phyloP scores from a whole-genome alignment of 1,140 invertebrate species.

The Drosophila aff. region DNA sequence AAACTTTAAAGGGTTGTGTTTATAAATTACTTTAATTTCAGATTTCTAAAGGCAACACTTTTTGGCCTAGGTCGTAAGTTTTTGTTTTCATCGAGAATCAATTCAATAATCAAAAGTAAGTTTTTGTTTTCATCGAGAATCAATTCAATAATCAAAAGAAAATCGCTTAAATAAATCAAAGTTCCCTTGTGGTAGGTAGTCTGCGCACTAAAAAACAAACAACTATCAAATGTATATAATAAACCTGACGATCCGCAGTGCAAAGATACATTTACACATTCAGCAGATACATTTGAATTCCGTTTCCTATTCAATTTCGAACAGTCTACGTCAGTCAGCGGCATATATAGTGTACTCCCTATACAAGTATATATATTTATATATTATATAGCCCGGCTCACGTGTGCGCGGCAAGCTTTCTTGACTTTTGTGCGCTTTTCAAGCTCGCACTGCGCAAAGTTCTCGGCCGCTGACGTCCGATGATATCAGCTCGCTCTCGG shows the following conservation, averaged over 20 bases:
- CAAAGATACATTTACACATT: conserved; percentile 27
- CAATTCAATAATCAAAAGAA: neutral
- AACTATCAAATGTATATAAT: conserved; percentile 2
- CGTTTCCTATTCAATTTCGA: conserved; percentile 30
- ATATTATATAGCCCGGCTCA: conserved; percentile 42
- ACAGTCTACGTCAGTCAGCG: conserved; percentile 15
- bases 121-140: neutral
- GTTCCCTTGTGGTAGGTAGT: conserved; percentile 54
- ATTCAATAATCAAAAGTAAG: conserved; percentile 16
- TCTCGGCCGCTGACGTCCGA: conserved; percentile 44
- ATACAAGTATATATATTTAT: neutral
- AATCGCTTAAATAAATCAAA: neutral
- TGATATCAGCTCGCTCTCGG: conserved; percentile 40
- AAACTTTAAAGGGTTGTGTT: neutral
- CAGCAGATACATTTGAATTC: conserved; percentile 20
- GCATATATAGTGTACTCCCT: conserved; percentile 4
- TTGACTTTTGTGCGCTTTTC: conserved; percentile 45
- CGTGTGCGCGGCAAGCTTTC: conserved; percentile 67
- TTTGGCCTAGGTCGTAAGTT: conserved; percentile 54
- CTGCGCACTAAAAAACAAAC: conserved; percentile 1
- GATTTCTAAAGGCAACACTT: neutral
- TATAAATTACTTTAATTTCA: neutral
- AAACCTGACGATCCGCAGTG: conserved; percentile 6
- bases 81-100: neutral
- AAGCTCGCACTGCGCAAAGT: conserved; percentile 52